A percentile compares a stretch with the other conserved stretches of the same genome.
Conservation (phyloP, 2,113 vertebrate genomes). For the Mirza zaza region DNA sequence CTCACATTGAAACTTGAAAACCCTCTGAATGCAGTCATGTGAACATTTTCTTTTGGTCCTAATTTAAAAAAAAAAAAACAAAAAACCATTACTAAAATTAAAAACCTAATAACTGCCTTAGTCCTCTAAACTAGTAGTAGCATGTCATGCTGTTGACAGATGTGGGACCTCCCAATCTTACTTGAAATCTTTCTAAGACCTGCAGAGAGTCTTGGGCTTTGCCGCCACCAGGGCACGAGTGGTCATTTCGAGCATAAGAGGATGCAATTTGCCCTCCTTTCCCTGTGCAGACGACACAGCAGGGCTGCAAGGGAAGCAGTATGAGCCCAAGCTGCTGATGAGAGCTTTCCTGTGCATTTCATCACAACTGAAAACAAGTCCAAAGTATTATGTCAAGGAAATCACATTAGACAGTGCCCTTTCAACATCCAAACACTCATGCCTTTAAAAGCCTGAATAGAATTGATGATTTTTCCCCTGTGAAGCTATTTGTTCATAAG, state of each 20-base stretch:
- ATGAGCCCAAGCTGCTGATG: slow-evolving; percentile 72
- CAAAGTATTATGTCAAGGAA: slow-evolving; percentile 79
- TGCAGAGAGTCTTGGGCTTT: neutral
- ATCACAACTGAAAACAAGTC: slow-evolving; percentile 75
- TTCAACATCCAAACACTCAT: slow-evolving; percentile 61
- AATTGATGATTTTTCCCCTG: neutral
- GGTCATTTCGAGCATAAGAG: slow-evolving; percentile 34
- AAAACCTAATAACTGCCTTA: neutral
- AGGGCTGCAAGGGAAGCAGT: slow-evolving; percentile 23
- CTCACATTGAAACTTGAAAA: neutral
- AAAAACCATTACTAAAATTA: neutral
- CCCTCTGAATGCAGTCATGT: neutral
- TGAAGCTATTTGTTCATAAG: slow-evolving; percentile 51
- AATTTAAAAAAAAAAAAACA: neutral
- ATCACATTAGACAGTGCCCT: slow-evolving; percentile 66
- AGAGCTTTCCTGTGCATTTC: slow-evolving; percentile 80
- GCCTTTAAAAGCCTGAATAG: slow-evolving; percentile 54
- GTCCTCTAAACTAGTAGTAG: neutral
- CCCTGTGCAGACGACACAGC: neutral
- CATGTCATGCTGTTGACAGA: neutral
- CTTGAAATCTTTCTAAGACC: neutral
- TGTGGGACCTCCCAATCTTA: neutral
- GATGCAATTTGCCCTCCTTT: slow-evolving; percentile 62
- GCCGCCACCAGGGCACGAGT: neutral
- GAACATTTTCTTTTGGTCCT: neutral